Conservation (phyloP, 2,113 vertebrate species). For the Calypte anna region DNA sequence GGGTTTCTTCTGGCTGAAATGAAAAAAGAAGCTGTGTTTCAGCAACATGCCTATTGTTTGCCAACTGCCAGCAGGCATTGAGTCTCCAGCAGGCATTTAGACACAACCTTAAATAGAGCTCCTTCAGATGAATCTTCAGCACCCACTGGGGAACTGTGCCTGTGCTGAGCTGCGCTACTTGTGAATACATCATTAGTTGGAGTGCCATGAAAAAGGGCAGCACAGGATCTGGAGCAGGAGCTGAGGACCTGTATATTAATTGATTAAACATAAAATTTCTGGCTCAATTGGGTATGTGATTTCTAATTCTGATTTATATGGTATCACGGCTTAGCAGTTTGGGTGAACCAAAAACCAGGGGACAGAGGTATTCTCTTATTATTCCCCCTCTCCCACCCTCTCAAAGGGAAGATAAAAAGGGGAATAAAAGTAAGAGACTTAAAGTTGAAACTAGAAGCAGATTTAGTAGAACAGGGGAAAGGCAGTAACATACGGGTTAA, state of each 20-base stretch:
- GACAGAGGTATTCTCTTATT: no score
- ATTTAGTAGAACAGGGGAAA: no score
- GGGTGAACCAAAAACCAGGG: no score
- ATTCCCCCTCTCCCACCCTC: no score
- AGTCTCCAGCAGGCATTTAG: neutral
- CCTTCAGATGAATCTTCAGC: neutral
- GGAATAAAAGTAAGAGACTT: no score
- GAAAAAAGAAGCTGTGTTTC: neutral
- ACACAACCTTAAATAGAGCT: neutral
- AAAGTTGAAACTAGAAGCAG: no score
- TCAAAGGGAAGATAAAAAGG: no score
- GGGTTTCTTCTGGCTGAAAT: neutral
- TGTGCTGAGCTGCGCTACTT: accelerated
- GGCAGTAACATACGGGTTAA: no score
- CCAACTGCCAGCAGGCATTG: neutral
- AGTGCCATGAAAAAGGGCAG: neutral
- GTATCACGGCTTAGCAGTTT: no score
- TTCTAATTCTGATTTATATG: neutral
- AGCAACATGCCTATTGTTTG: accelerated
- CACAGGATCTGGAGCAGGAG: neutral
- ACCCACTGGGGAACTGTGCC: neutral
- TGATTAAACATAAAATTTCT: neutral
- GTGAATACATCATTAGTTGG: neutral
- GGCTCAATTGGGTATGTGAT: neutral
- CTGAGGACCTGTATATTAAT: neutral